Base-by-base conservation (phyloP, 30 jellyfish, hydroid and myxozoan genomes). In the Pseudorhiza aurosa region DNA sequence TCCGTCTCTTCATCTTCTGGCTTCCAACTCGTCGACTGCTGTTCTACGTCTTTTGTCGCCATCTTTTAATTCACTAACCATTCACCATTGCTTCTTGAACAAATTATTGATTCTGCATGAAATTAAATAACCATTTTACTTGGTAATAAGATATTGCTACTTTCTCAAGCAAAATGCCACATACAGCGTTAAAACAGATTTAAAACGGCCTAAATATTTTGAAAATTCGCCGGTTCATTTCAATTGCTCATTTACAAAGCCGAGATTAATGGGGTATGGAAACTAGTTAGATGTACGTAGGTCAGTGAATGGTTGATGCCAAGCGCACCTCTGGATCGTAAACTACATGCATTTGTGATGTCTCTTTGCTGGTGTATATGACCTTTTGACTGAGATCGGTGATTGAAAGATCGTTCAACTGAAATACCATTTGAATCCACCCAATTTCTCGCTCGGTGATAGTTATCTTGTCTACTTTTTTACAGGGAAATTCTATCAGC, bases 201-300 rank as follows among this genome's bases (percentile, higher is more conserved):
- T n/a, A n/a, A 10, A 4, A 25, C 1, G 53, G 27, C 75, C 53
- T 60, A 28, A 53, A 53, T 53, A 12, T 53, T 53, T 53, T 18
- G 36, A 21, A 53, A 4, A 53, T 53, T 18, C 35, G 24, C 67
- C 67, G 67, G 67, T 53, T 21, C 33, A 53, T 53, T 10, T 47
- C 22, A 33, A 33, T 53, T 53, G 67, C 5, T 53, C 24, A 22
- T n/a, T n/a, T n/a, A n/a, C n/a, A n/a, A 21, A 36, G 6, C 67
- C 35, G 67, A 9, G 81, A 26, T 33, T 4, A 35, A 14, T 36
- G 75, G 68, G 68, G 90, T 35, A 82, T 78, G 90, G 90, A 58
- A 63, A 29, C 74, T 60, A 65, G 75, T 4, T 31, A 32, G 12
- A 11, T 2, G 7, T 65, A 36, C 26, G 3, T 43, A 6, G 28